Percentiles rank a stretch among this genome's conserved stretches.
Evolutionary conservation across 2,797 vertebrate genomes (phyloP).

Genomic region (Sternarchorhynchus goeldii): DNA sequence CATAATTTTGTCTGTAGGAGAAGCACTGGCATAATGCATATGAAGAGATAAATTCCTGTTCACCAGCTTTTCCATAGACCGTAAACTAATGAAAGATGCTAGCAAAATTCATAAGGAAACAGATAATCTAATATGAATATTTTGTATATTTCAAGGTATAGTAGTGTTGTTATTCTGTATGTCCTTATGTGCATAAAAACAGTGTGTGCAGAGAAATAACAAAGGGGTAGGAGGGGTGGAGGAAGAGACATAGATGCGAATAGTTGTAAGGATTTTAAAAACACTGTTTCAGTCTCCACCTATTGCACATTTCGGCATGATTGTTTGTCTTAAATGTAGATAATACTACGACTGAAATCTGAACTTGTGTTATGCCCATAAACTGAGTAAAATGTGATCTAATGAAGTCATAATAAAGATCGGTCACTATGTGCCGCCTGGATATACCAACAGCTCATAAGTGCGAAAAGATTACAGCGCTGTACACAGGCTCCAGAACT

Average conservation of each 20-base stretch:
- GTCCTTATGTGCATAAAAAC: slow-evolving; percentile 6
- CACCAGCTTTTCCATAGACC: not conserved
- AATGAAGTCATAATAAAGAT: slow-evolving; percentile 68
- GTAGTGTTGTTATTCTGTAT: slow-evolving; percentile 17
- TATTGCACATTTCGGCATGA: slow-evolving; percentile 67
- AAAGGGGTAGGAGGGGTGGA: not conserved
- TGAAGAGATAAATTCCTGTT: too few relatives aligned
- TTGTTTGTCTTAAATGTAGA: slow-evolving; percentile 48
- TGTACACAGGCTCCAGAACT: not conserved
- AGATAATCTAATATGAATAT: slow-evolving; percentile 21
- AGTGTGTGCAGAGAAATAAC: not conserved
- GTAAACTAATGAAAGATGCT: not conserved
- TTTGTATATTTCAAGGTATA: slow-evolving; percentile 23
- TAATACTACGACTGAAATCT: slow-evolving; percentile 6
- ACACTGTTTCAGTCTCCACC: slow-evolving; percentile 40
- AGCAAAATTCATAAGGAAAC: not conserved
- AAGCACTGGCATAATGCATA: not conserved
- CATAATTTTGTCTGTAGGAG: not conserved
- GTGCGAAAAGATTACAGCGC: not conserved
- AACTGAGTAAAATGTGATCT: slow-evolving; percentile 25
- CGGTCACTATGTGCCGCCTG: slow-evolving; percentile 61
- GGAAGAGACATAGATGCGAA: slow-evolving; percentile 13
- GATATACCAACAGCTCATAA: not conserved
- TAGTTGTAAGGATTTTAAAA: slow-evolving; percentile 22
- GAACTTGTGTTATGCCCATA: slow-evolving; percentile 12